These are phyloP conservation scores for Globia sparganii DNA, from an alignment of 2,888 invertebrate species.

Conservation along the genomic window DNA sequence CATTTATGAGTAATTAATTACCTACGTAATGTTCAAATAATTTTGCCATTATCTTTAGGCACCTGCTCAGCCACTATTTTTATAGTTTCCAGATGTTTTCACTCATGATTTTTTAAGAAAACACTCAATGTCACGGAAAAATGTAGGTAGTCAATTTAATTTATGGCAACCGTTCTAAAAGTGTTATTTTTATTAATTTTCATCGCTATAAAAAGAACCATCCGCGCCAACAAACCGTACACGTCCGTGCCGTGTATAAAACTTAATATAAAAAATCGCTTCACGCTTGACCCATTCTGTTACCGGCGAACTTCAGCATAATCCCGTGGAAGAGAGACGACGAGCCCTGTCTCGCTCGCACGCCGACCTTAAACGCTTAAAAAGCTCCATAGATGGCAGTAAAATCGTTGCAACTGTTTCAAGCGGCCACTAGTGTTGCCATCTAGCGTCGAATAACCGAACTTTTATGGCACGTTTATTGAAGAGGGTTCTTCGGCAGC, in stretches of 20 bases:
- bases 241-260: slow-evolving; percentile 48
- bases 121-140: slow-evolving; percentile 18
- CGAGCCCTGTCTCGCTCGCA: slow-evolving; percentile 71
- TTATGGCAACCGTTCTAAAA: slow-evolving; percentile 17
- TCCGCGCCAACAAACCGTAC: slow-evolving; percentile 49
- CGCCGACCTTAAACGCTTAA: slow-evolving; percentile 84
- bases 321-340: slow-evolving; percentile 71
- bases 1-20: slow-evolving; percentile 52
- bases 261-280: slow-evolving; percentile 55
- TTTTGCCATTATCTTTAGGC: slow-evolving; percentile 32
- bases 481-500: slow-evolving; percentile 90
- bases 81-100: slow-evolving; percentile 20
- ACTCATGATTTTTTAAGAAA: slow-evolving; percentile 30
- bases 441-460: slow-evolving; percentile 89
- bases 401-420: slow-evolving; percentile 87
- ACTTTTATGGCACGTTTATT: slow-evolving; percentile 90
- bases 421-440: slow-evolving; percentile 89
- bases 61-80: slow-evolving; percentile 52
- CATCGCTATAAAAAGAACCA: slow-evolving; percentile 29
- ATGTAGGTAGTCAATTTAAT: slow-evolving; percentile 23
- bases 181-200: slow-evolving; percentile 34
- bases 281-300: slow-evolving; percentile 69
- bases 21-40: slow-evolving; percentile 41
- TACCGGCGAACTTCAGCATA: slow-evolving; percentile 74
- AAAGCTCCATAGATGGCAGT: slow-evolving; percentile 90